These are phyloP conservation scores for Myodes glareolus DNA, from an alignment of 2,113 vertebrate species.

Conservation along the genomic window DNA sequence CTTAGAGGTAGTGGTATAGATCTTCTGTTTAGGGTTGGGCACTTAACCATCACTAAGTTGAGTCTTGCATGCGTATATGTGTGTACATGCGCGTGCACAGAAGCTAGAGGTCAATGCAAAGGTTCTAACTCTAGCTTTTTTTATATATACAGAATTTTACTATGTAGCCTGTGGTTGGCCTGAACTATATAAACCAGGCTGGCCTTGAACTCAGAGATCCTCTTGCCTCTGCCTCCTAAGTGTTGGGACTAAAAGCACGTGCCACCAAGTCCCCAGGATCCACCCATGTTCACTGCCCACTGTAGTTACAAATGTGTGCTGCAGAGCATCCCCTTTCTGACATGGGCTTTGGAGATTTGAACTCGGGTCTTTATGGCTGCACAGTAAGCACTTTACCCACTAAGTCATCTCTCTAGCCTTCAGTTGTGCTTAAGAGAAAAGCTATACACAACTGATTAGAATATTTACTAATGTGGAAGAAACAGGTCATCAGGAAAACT, in stretches of 20 bases:
- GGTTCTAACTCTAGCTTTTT: not conserved
- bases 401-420: not conserved
- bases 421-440: conserved; percentile 73
- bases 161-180: not conserved
- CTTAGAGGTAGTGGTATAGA: not conserved
- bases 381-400: not conserved
- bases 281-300: not conserved
- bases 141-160: not conserved
- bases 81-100: not conserved
- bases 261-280: not conserved
- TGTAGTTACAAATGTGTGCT: not conserved
- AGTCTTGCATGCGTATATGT: not conserved
- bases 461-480: not conserved
- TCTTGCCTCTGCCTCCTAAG: not conserved
- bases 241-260: not conserved
- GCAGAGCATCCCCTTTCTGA: not conserved
- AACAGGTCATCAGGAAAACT: conserved; percentile 25
- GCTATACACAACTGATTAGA: conserved; percentile 79
- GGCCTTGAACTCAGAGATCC: not conserved
- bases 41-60: not conserved
- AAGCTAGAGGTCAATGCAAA: not conserved
- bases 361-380: not conserved
- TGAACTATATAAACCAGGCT: not conserved
- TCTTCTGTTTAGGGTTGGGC: not conserved
- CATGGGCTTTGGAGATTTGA: not conserved